Percentiles rank a stretch among this genome's conserved stretches.
These are phyloP conservation scores for Sphinx pinastri DNA, from an alignment of 2,888 invertebrate species.

Conservation along the genomic window DNA sequence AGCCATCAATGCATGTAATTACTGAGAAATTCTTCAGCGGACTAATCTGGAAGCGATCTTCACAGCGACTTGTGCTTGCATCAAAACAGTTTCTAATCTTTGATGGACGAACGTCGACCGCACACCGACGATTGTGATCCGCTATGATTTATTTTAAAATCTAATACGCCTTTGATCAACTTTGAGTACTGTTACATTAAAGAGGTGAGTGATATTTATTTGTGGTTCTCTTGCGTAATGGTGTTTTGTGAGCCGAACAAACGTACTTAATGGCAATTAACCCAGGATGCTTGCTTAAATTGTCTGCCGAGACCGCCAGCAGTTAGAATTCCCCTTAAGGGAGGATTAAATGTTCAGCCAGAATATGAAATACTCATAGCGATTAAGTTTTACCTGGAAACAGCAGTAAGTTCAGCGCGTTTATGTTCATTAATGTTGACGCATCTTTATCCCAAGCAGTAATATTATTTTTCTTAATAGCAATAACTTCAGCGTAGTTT, in stretches of 20 bases:
- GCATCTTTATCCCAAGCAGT: no score
- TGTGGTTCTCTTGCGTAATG: slow-evolving; percentile 47
- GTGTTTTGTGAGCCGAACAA: slow-evolving; percentile 30
- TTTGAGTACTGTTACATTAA: slow-evolving; percentile 56
- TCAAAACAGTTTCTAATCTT: slow-evolving; percentile 57
- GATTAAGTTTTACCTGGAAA: background rate
- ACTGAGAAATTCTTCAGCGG: slow-evolving; percentile 49
- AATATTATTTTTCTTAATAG: no score
- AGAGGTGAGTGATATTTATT: slow-evolving; percentile 50
- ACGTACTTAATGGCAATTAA: slow-evolving; percentile 6
- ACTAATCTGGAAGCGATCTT: slow-evolving; percentile 54
- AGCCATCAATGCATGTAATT: slow-evolving; percentile 44
- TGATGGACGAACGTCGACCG: slow-evolving; percentile 44
- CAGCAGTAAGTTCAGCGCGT: no score
- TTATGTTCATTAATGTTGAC: no score
- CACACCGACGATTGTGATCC: slow-evolving; percentile 43
- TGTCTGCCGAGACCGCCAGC: background rate
- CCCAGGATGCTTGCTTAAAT: background rate
- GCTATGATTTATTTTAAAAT: slow-evolving; percentile 51
- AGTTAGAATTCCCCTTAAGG: background rate
- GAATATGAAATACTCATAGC: background rate
- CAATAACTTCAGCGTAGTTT: no score
- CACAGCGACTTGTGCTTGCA: slow-evolving; percentile 46
- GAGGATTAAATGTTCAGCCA: background rate
- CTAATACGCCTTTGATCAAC: slow-evolving; percentile 53